A percentile compares a stretch with the other conserved stretches of the same genome.
Conservation (phyloP, 2,888 invertebrate genomes). For the Aphodius sticticus region DNA sequence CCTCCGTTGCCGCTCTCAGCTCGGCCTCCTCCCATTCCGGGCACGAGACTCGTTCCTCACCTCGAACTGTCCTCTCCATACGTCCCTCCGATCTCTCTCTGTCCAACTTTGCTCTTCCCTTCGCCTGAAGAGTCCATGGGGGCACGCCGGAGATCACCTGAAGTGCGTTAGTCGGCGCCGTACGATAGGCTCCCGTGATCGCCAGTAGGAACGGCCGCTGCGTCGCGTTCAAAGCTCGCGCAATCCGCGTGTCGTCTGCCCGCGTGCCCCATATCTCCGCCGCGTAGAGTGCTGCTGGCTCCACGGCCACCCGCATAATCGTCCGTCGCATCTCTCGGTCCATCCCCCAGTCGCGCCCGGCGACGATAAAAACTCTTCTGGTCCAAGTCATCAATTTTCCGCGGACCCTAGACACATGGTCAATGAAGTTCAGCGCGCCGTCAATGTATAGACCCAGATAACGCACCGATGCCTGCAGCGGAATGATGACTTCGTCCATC, state of each 20-base stretch:
- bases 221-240: conserved; percentile 36
- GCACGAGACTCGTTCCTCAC: neutral
- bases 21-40: neutral
- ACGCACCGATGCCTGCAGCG: too few species aligned
- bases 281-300: conserved; percentile 39
- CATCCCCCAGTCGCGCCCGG: conserved; percentile 18
- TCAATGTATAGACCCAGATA: too few species aligned
- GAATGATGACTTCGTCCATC: too few species aligned
- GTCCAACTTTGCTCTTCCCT: too few species aligned
- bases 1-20: neutral
- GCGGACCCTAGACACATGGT: too few species aligned
- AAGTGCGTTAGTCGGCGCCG: conserved; percentile 29
- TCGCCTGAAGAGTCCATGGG: neutral
- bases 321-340: neutral
- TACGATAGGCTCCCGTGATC: conserved; percentile 38
- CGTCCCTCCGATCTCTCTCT: neutral
- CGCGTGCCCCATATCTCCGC: conserved; percentile 42
- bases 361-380: neutral
- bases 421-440: too few species aligned
- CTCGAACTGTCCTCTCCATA: neutral
- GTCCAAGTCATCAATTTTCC: too few species aligned
- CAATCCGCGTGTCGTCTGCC: conserved; percentile 34
- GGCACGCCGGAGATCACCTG: conserved; percentile 33
- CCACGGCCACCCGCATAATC: conserved; percentile 25
- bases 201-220: conserved; percentile 38